Percentiles rank a stretch among this genome's conserved stretches.
phyloP scores from a whole-genome alignment of 2,113 vertebrate species.

The Trachemys scripta region DNA sequence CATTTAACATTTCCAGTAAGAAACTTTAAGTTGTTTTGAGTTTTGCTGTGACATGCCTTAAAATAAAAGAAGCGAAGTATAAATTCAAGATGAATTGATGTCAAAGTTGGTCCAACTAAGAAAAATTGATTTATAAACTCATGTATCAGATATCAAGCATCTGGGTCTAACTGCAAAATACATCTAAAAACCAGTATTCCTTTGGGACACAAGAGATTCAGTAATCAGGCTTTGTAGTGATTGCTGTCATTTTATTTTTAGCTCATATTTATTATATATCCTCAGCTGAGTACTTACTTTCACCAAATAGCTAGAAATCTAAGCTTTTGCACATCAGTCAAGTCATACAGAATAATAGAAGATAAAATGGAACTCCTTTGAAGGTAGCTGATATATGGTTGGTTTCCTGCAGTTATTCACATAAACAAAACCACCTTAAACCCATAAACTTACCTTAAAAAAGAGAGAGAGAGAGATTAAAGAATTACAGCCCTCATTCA shows the following conservation, averaged over 20 bases:
- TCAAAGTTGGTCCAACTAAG: conserved; percentile 48
- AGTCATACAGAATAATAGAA: conserved; percentile 13
- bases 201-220: conserved; percentile 61
- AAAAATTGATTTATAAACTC: conserved; percentile 64
- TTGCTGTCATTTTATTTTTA: conserved; percentile 69
- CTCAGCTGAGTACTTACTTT: conserved; percentile 32
- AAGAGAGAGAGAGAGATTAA: neutral
- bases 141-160: conserved; percentile 57
- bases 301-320: conserved; percentile 55
- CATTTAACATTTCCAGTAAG: neutral
- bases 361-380: conserved; percentile 42
- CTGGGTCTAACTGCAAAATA: conserved; percentile 58
- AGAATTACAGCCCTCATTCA: neutral
- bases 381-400: conserved; percentile 19
- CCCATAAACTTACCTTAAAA: neutral
- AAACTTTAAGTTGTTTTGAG: neutral
- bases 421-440: conserved; percentile 29
- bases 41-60: neutral
- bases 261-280: conserved; percentile 31
- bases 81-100: conserved; percentile 52
- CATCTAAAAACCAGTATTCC: conserved; percentile 46
- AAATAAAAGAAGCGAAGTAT: neutral
- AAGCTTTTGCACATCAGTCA: conserved; percentile 52
- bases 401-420: conserved; percentile 40
- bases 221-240: conserved; percentile 62